Evolutionary conservation across 2,888 invertebrate species (phyloP).

Genomic region (Drosophila barbarae): DNA sequence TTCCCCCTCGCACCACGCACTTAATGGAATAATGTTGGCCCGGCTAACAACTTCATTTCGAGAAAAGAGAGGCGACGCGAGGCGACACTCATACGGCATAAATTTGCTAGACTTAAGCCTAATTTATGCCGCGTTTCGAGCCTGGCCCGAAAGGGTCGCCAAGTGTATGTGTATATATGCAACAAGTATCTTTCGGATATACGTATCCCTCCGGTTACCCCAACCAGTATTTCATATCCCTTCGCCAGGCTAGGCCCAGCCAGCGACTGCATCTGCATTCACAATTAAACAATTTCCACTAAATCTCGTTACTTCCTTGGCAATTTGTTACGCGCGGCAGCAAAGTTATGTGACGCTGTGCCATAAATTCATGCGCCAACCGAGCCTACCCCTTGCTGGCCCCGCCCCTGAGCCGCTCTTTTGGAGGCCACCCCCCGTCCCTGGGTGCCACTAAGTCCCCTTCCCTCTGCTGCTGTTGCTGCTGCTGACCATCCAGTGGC

Average conservation of each 20-base stretch:
- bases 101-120: conserved; percentile 78
- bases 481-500: conserved; percentile 38
- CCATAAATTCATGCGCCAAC: conserved; percentile 76
- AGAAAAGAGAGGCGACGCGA: conserved; percentile 38
- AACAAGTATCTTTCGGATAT: conserved; percentile 67
- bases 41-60: conserved; percentile 79
- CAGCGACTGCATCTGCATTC: conserved; percentile 73
- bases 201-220: conserved; percentile 7
- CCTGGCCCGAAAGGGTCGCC: conserved; percentile 62
- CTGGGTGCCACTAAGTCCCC: conserved; percentile 14
- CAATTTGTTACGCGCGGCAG: conserved; percentile 78
- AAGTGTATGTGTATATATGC: conserved; percentile 39
- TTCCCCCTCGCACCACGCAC: background rate
- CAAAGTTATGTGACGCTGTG: conserved; percentile 78
- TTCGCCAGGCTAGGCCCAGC: conserved; percentile 12
- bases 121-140: conserved; percentile 74
- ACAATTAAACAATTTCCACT: conserved; percentile 79
- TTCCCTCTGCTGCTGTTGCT: background rate
- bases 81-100: conserved; percentile 76
- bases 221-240: conserved; percentile 4
- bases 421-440: conserved; percentile 1
- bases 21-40: conserved; percentile 75
- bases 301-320: conserved; percentile 78
- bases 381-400: conserved; percentile 38
- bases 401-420: conserved; percentile 17